Percentiles rank a stretch among this genome's conserved stretches.
Evolutionary conservation across 2,888 invertebrate genomes (phyloP).

Genomic region (Cinara cedri): DNA sequence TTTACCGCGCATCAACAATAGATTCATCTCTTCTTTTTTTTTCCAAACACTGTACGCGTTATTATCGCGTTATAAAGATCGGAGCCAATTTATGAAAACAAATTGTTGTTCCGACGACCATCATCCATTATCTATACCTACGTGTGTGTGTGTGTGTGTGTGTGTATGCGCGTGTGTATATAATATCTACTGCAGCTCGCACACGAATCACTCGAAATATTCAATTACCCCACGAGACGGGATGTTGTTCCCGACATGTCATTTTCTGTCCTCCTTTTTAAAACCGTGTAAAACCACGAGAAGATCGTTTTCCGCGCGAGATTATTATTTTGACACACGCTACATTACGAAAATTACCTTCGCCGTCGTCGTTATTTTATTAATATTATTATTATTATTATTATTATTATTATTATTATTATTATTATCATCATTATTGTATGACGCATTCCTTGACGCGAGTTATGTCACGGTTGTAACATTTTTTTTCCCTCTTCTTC

Average conservation of each 20-base stretch:
- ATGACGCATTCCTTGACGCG: too few relatives aligned
- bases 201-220: slow-evolving; percentile 42
- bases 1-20: slow-evolving; percentile 37
- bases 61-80: slow-evolving; percentile 56
- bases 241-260: slow-evolving; percentile 20
- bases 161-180: too few relatives aligned
- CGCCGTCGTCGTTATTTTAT: too few relatives aligned
- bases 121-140: slow-evolving; percentile 37
- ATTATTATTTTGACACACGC: too few relatives aligned
- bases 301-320: too few relatives aligned
- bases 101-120: slow-evolving; percentile 43
- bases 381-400: too few relatives aligned
- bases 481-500: too few relatives aligned
- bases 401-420: too few relatives aligned
- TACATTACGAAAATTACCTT: too few relatives aligned
- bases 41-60: slow-evolving; percentile 55
- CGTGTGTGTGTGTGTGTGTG: slow-evolving; percentile 7
- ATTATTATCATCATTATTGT: too few relatives aligned
- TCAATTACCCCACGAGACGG: slow-evolving; percentile 32
- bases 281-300: slow-evolving; percentile 37
- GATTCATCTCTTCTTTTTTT: slow-evolving; percentile 53
- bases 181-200: neutral
- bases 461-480: neutral
- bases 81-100: slow-evolving; percentile 56
- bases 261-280: slow-evolving; percentile 20